Conservation (phyloP, 2,797 vertebrate species). For the Alectoris magna region DNA sequence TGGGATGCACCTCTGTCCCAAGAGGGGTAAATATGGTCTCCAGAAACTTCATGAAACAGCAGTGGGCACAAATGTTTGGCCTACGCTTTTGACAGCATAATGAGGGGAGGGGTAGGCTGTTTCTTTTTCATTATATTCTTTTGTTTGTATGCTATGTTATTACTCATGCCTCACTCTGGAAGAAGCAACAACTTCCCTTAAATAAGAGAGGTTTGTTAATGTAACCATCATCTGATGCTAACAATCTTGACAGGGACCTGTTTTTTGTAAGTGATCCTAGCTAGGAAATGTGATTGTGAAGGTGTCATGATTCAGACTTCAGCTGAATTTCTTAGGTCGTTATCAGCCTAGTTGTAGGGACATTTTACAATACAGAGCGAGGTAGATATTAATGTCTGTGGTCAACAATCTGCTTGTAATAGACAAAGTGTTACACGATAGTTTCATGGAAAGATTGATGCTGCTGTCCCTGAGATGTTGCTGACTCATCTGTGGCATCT, state of each 20-base stretch:
- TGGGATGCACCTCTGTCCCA: rapidly evolving
- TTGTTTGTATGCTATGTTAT: neutral
- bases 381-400: slow-evolving; percentile 6
- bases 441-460: slow-evolving; percentile 65
- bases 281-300: neutral
- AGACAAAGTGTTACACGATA: slow-evolving; percentile 55
- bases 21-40: rapidly evolving
- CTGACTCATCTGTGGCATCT: slow-evolving; percentile 65
- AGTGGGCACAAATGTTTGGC: neutral
- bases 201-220: neutral
- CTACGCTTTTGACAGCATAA: rapidly evolving
- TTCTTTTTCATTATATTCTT: neutral
- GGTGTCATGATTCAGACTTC: neutral
- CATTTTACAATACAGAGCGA: neutral
- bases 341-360: neutral
- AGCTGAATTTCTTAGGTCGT: neutral
- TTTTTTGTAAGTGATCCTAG: neutral
- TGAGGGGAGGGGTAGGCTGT: neutral
- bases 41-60: neutral
- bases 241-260: neutral
- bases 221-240: neutral
- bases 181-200: neutral
- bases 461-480: neutral
- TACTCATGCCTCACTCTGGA: neutral
- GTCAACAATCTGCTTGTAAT: neutral